phyloP scores from a whole-genome alignment of 2,113 vertebrate species.

The Gymnobelideus leadbeateri region DNA sequence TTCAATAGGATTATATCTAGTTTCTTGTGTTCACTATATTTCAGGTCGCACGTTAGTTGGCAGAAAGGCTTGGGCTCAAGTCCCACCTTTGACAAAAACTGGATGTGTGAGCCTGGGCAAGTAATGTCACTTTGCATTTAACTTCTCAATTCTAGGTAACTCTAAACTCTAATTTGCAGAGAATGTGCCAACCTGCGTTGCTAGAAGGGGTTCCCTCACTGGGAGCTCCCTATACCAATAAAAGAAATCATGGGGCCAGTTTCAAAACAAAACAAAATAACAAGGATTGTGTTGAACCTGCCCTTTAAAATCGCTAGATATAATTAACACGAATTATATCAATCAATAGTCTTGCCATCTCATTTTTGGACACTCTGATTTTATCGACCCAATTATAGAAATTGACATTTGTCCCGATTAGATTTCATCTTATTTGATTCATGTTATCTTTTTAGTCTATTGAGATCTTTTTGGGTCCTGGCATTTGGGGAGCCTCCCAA shows the following conservation, averaged over 20 bases:
- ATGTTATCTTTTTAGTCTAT: background rate
- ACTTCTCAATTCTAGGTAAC: background rate
- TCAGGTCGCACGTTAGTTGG: background rate
- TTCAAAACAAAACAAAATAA: background rate
- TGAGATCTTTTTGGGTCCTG: background rate
- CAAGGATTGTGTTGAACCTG: background rate
- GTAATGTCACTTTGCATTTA: background rate
- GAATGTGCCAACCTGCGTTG: background rate
- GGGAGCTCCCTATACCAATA: background rate
- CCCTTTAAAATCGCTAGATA: background rate
- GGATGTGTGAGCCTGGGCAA: background rate
- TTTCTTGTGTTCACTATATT: background rate
- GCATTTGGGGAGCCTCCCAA: background rate
- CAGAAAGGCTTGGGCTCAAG: background rate
- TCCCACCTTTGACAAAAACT: background rate
- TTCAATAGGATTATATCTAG: background rate
- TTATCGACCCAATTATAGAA: background rate
- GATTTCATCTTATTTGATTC: background rate
- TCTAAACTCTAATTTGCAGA: background rate
- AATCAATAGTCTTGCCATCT: background rate
- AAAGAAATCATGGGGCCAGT: background rate
- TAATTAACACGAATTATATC: background rate
- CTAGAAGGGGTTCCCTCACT: background rate
- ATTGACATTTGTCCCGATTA: background rate
- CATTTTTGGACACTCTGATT: background rate